Evolutionary conservation across 2,888 invertebrate species (phyloP), one percentile per base, ranked within the genome.

Genomic region (Argyresthia albistria): DNA sequence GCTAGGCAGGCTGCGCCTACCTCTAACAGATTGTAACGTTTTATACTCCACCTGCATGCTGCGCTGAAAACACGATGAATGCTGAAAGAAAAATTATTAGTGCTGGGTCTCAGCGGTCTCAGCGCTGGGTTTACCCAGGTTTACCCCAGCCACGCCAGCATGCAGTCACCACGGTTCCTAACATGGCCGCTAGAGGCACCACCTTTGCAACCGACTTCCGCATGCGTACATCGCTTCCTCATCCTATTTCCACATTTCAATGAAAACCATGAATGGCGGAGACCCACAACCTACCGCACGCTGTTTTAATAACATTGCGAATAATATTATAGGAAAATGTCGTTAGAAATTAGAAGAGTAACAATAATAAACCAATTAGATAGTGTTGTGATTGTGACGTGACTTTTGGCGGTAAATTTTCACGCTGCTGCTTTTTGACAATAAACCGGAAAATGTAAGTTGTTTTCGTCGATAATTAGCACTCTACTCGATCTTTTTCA

Each of bases 211-310:
- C 53, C 54, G 55, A 59, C 57, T 66, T 64, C 64, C 82, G 82
- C 83, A 84, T 82, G 84, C 86, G 83, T 76, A 67, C 52, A 64
- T 60, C 56, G 55, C 61, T 64, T 66, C 70, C 67, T 59, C 65
- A 62, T 70, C 73, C 72, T 77, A 74, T 75, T 66, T 69, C 69
- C 37, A 25, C 25, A 25, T 25, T 25, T 52, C 52, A 52, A 69
- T 67, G 63, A 75, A 75, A 66, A 73, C 78, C 82, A 87, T 87
- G 86, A 87, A 87, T 87, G 86, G 80, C 75, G 69, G 59, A 64
- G 69, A 70, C 67, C 60, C 73, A 78, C 73, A 78, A 76, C 73
- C 73, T 67, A 64, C 65, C 70, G 68, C 62, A 70, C 66, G 65
- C 77, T 76, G 70, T 73, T 69, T 72, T 69, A 73, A 64, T 66